Evolutionary conservation across 2,113 vertebrate genomes (phyloP).

Genomic region (Campylorhamphus procurvoides): DNA sequence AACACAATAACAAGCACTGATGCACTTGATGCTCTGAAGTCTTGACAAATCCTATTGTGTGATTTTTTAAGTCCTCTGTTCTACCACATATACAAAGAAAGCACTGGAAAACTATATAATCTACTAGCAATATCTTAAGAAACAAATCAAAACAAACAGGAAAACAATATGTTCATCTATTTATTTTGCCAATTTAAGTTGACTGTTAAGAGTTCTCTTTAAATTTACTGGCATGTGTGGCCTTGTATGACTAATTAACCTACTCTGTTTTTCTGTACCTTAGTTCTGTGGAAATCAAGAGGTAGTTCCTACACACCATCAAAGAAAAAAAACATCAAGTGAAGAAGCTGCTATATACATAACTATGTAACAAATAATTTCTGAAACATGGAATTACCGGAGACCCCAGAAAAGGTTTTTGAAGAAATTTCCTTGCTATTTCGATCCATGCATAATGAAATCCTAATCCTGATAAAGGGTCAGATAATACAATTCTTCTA

Average conservation of each 20-base stretch:
- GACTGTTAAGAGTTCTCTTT: background rate
- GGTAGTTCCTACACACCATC: background rate
- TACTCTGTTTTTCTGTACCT: background rate
- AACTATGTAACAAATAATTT: background rate
- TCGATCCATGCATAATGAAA: background rate
- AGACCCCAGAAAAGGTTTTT: background rate
- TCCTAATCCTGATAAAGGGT: background rate
- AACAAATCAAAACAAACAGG: background rate
- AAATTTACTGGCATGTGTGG: background rate
- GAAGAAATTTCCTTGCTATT: background rate
- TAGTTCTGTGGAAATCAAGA: background rate
- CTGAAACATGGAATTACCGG: background rate
- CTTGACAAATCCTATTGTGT: background rate
- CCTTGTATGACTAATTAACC: background rate
- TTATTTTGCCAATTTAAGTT: background rate
- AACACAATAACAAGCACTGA: background rate
- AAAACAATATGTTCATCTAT: background rate
- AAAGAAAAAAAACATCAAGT: background rate
- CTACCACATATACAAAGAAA: background rate
- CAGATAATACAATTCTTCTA: background rate
- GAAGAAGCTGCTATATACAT: background rate
- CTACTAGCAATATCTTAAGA: background rate
- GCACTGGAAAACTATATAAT: background rate
- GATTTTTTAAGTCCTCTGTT: background rate
- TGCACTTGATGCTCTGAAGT: background rate